These are phyloP conservation scores for Lepus europaeus DNA, from an alignment of 2,113 vertebrate species.

Conservation along the genomic window DNA sequence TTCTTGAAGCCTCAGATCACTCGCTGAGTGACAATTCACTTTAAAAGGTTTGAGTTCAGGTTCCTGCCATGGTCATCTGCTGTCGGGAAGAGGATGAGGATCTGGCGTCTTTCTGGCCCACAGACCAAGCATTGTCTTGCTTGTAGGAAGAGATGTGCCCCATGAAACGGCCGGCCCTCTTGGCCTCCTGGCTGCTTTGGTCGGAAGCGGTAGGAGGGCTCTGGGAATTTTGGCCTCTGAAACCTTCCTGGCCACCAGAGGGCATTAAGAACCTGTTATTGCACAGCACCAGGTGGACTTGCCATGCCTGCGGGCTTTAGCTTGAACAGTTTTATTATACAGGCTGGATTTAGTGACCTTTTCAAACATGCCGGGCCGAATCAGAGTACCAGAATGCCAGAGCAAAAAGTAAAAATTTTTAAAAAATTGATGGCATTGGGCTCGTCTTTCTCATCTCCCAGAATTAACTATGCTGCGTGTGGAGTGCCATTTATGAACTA, in stretches of 20 bases:
- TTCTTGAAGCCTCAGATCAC: neutral
- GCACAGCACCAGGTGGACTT: neutral
- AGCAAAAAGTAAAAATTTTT: neutral
- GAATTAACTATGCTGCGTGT: neutral
- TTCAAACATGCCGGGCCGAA: neutral
- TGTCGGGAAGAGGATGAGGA: neutral
- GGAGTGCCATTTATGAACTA: neutral
- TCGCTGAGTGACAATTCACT: neutral
- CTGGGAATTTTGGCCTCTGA: neutral
- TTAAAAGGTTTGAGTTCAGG: neutral
- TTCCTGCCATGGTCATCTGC: neutral
- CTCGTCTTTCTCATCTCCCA: neutral
- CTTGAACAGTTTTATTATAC: neutral
- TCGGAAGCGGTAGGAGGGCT: neutral
- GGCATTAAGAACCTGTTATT: constrained; percentile 45
- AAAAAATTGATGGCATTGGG: neutral
- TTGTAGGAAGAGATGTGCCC: neutral
- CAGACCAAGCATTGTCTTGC: neutral
- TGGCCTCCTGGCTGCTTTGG: neutral
- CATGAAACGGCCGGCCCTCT: neutral
- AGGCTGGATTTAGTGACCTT: neutral
- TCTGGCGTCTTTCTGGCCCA: neutral
- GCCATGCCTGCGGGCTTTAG: neutral
- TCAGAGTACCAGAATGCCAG: neutral
- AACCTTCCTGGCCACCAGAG: constrained; percentile 63